Percentiles rank a stretch among this genome's conserved stretches.
Evolutionary conservation across 2,888 invertebrate species (phyloP).

Genomic region (Trichogramma dendrolimi): DNA sequence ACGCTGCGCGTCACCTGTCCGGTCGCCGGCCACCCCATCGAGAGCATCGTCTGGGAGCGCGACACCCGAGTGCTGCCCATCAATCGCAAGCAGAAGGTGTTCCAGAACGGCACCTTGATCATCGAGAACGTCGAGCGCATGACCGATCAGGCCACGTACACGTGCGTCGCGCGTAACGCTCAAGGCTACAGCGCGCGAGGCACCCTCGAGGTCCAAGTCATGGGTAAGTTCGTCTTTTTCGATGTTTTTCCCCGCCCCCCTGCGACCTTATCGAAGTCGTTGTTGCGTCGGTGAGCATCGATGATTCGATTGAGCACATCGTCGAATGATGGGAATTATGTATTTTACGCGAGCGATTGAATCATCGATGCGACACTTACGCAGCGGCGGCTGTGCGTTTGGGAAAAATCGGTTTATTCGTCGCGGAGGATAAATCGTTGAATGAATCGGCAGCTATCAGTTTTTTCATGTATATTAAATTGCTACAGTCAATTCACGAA

Average conservation of each 20-base stretch:
- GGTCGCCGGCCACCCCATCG: conserved; percentile 91
- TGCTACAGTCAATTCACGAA: too few relatives aligned
- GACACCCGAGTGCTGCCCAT: conserved; percentile 83
- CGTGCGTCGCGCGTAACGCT: conserved; percentile 87
- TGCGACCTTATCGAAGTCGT: too few relatives aligned
- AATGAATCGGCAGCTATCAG: too few relatives aligned
- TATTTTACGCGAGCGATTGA: too few relatives aligned
- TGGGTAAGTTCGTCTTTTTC: conserved; percentile 72
- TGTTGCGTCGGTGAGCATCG: too few relatives aligned
- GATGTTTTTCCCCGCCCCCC: background rate
- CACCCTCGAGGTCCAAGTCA: conserved; percentile 87
- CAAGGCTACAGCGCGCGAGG: conserved; percentile 86
- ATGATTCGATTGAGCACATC: too few relatives aligned
- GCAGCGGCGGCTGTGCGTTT: too few relatives aligned
- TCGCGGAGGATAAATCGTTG: too few relatives aligned
- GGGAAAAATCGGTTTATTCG: too few relatives aligned
- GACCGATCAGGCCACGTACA: conserved; percentile 91
- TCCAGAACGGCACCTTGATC: conserved; percentile 87
- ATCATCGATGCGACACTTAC: too few relatives aligned
- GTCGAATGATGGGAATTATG: too few relatives aligned
- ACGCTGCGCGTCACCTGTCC: conserved; percentile 86
- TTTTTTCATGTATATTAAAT: too few relatives aligned
- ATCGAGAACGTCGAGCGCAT: conserved; percentile 89
- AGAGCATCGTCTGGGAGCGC: conserved; percentile 92
- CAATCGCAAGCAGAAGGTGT: conserved; percentile 91